Evolutionary conservation across 2,888 invertebrate species (phyloP), one percentile per base, ranked within the genome.

Genomic region (Meandrusa payeni): DNA sequence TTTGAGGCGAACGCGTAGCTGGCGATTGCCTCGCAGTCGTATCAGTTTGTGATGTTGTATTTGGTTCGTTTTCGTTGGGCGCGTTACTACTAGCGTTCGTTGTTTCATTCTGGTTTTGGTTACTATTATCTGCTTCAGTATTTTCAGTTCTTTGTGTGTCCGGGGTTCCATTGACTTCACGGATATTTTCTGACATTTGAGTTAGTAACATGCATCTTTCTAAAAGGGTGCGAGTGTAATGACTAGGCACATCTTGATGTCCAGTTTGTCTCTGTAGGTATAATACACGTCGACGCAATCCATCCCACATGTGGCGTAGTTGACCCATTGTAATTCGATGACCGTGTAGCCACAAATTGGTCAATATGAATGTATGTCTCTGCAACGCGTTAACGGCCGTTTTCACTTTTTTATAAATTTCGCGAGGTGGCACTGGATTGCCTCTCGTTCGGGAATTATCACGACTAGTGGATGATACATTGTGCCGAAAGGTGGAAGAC

Each of bases 241-340:
- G 76, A 34, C 71, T 75, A 1, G 79, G 78, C 29, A 76, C 55
- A 45, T 78, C 80, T 47, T 71, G 76, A 34, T 76, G 59, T 9
- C 79, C 77, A 0, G 86, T 80, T 54, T 88, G 85, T 47, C 89
- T 70, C 50, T 91, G 83, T 40, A 91, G 63, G 52, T 82, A 68
- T 45, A 89, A 71, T 52, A 93, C 89, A 40, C 91, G 90, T 23
- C 90, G 71, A 12, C 91, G 89, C 47, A 93, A 76, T 59, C 91
- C 90, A 46, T 91, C 89, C 87, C 93, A 91, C 88, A 93, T 89
- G 19, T 78, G 80, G 4, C 92, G 88, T 39, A 93, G 83, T 54
- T 91, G 89, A 51, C 90, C 89, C 56, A 93, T 71, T 2, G 81
- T 72, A 5, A 71, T 71, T 3, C 78, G 76, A 41, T 73, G 74